These are phyloP conservation scores for Hucho hucho DNA, from an alignment of 2,113 vertebrate species.

Conservation along the genomic window DNA sequence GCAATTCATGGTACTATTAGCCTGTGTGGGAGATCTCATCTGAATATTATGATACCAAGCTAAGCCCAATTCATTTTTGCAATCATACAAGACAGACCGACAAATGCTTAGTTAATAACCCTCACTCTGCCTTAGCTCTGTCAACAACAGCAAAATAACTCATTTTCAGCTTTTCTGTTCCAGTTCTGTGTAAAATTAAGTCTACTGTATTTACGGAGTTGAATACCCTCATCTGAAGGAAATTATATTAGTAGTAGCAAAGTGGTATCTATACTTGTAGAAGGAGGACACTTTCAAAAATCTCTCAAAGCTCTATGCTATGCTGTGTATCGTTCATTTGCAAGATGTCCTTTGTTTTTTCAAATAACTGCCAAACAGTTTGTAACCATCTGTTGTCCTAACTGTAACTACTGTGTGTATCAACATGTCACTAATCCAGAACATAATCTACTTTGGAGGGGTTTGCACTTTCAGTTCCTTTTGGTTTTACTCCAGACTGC, in stretches of 20 bases:
- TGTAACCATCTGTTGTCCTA: constrained; percentile 36
- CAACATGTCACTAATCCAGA: constrained; percentile 12
- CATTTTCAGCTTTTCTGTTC: constrained; percentile 32
- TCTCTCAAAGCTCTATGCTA: background rate
- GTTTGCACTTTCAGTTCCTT: constrained; percentile 18
- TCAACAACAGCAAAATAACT: background rate
- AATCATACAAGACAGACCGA: background rate
- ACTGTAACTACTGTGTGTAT: constrained; percentile 17
- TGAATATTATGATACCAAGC: constrained; percentile 45
- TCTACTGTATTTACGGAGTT: constrained; percentile 36
- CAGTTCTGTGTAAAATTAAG: constrained; percentile 32
- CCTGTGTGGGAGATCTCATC: constrained; percentile 16
- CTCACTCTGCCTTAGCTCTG: constrained; percentile 35
- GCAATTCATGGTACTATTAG: constrained; percentile 40
- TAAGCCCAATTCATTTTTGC: constrained; percentile 3
- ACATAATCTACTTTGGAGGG: background rate
- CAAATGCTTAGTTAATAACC: background rate
- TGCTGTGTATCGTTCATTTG: background rate
- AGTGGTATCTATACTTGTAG: constrained; percentile 21
- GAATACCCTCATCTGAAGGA: constrained; percentile 33
- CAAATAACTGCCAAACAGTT: constrained; percentile 10
- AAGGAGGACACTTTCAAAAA: constrained; percentile 2
- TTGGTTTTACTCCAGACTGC: constrained; percentile 55
- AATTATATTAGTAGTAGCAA: constrained; percentile 46
- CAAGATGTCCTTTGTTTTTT: background rate